Conservation (phyloP, 2,888 invertebrate genomes). For the Piscicola geometra region DNA sequence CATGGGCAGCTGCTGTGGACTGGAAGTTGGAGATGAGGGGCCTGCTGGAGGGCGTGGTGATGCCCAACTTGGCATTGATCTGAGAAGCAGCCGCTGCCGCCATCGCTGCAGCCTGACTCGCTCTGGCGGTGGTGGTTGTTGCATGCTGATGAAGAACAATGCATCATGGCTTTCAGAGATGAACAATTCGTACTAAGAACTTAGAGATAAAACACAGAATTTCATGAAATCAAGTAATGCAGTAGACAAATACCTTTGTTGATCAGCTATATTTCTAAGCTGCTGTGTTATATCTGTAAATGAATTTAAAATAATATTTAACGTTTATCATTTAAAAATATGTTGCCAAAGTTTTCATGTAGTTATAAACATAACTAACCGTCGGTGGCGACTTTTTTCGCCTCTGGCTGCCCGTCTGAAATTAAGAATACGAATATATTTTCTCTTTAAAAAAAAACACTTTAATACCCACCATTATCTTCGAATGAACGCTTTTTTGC, state of each 20-base stretch:
- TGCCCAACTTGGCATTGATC: slow-evolving; percentile 55
- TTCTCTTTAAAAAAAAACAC: not conserved
- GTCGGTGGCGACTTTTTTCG: slow-evolving; percentile 38
- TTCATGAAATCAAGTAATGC: not conserved
- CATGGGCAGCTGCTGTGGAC: slow-evolving; percentile 3
- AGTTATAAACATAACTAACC: not conserved
- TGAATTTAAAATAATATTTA: too few species aligned
- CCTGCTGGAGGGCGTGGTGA: slow-evolving; percentile 39
- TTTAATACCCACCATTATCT: slow-evolving; percentile 37
- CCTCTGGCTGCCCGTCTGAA: slow-evolving; percentile 42
- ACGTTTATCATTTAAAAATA: too few species aligned
- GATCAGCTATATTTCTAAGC: slow-evolving; percentile 24
- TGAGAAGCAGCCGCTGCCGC: slow-evolving; percentile 58
- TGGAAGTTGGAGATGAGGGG: not conserved
- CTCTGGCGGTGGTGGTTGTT: slow-evolving; percentile 7
- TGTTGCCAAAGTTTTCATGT: too few species aligned
- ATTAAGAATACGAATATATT: too few species aligned
- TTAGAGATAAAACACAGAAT: not conserved
- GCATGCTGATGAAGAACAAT: too few species aligned
- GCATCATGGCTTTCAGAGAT: too few species aligned
- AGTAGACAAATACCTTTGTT: slow-evolving; percentile 16
- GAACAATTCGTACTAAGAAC: not conserved
- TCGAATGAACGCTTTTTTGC: slow-evolving; percentile 42
- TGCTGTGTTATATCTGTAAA: slow-evolving; percentile 24
- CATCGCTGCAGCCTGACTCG: slow-evolving; percentile 44